Evolutionary conservation across 2,797 vertebrate genomes (phyloP).

Genomic region (Falco concolor): DNA sequence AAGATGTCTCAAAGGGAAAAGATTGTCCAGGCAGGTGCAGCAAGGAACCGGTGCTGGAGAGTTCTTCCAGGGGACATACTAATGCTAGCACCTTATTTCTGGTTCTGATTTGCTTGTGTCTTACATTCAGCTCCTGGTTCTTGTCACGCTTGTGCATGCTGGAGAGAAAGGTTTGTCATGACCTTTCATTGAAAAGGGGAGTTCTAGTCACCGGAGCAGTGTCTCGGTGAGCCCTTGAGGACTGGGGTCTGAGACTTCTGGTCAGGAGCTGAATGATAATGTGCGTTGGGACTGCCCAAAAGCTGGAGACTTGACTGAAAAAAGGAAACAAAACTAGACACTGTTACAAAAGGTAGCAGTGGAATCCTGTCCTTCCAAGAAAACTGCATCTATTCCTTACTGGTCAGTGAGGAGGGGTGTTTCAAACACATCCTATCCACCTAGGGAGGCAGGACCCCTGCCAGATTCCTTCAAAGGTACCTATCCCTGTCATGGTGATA

Average conservation of each 20-base stretch:
- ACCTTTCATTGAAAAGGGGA: background rate
- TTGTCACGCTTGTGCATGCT: background rate
- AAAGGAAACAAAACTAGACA: background rate
- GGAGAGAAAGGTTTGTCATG: background rate
- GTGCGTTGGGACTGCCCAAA: background rate
- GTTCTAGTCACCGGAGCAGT: background rate
- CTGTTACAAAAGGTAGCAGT: background rate
- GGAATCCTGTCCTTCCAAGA: background rate
- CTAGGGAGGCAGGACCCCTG: background rate
- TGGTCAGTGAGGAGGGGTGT: background rate
- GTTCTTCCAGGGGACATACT: background rate
- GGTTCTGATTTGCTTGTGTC: background rate
- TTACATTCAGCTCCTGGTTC: background rate
- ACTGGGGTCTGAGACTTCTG: background rate
- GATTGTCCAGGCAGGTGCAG: background rate
- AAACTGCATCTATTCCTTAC: background rate
- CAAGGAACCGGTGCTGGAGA: background rate
- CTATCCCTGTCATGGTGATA: background rate
- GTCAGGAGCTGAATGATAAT: background rate
- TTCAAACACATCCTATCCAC: background rate
- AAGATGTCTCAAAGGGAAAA: background rate
- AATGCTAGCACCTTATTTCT: background rate
- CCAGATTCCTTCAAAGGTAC: background rate
- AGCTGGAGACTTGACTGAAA: background rate
- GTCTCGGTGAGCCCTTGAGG: background rate